Percentiles rank a stretch among this genome's conserved stretches.
phyloP scores from a whole-genome alignment of 2,888 invertebrate genomes.

The Drosophila atroscutellata region DNA sequence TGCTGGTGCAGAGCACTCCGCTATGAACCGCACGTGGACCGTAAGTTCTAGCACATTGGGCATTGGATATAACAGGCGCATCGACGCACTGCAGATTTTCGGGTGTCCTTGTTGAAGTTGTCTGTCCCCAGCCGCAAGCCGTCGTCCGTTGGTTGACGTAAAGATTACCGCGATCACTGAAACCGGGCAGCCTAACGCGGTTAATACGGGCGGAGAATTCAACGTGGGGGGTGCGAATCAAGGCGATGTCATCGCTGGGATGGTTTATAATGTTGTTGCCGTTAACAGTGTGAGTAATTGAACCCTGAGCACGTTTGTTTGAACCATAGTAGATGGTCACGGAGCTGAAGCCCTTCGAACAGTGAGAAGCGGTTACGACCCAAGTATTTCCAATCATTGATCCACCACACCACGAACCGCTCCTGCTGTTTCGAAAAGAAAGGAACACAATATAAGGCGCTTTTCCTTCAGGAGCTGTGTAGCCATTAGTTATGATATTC shows the following conservation, averaged over 20 bases:
- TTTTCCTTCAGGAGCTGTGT: conserved; percentile 44
- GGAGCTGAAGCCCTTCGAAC: conserved; percentile 18
- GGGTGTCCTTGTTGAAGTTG: conserved; percentile 61
- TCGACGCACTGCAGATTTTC: conserved; percentile 56
- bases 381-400: conserved; percentile 45
- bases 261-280: conserved; percentile 39
- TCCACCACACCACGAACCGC: conserved; percentile 37
- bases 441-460: conserved; percentile 65
- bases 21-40: conserved; percentile 48
- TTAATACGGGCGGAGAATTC: conserved; percentile 9
- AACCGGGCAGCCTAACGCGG: conserved; percentile 21
- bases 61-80: conserved; percentile 69
- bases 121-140: conserved; percentile 53
- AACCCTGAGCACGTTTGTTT: conserved; percentile 50
- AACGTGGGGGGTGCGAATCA: conserved; percentile 52
- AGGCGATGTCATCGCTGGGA: conserved; percentile 56
- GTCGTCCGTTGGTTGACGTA: conserved; percentile 29
- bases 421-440: conserved; percentile 5
- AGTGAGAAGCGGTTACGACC: conserved; percentile 44
- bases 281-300: conserved; percentile 44
- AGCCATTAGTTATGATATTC: conserved; percentile 62
- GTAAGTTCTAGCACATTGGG: conserved; percentile 82
- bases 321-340: conserved; percentile 71
- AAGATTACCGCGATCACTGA: not conserved
- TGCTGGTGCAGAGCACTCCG: conserved; percentile 39